Conservation (phyloP, 2,113 vertebrate species). For the Toxotes chatareus region DNA sequence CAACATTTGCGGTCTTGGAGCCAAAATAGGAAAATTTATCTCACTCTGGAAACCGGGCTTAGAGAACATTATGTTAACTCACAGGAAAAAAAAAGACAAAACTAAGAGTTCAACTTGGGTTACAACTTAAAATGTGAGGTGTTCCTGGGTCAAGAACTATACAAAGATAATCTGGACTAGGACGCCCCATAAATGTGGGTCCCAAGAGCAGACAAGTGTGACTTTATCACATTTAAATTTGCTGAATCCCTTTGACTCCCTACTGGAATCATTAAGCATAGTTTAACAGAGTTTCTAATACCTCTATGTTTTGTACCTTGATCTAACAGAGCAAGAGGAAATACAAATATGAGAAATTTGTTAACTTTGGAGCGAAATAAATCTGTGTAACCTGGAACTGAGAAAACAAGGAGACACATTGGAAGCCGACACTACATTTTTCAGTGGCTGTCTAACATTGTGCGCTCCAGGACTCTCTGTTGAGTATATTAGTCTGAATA, state of each 20-base stretch:
- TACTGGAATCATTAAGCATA: too few relatives aligned
- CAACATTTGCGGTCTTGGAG: constrained; percentile 28
- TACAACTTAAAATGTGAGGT: constrained; percentile 12
- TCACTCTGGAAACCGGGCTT: constrained; percentile 30
- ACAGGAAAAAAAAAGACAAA: constrained; percentile 3
- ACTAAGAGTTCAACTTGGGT: constrained; percentile 21
- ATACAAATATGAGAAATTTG: too few relatives aligned
- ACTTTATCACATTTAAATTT: not conserved
- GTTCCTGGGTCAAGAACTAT: not conserved
- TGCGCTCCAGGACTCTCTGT: not conserved
- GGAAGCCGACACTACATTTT: not conserved
- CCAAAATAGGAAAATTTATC: constrained; percentile 48
- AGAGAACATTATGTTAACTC: constrained; percentile 22
- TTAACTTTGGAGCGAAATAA: too few relatives aligned
- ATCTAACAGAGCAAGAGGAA: not conserved
- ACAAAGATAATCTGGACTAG: not conserved
- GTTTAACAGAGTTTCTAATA: too few relatives aligned
- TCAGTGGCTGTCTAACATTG: not conserved
- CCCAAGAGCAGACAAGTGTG: not conserved
- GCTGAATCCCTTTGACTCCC: too few relatives aligned
- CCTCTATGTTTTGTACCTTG: too few relatives aligned
- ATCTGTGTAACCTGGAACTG: too few relatives aligned
- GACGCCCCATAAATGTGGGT: not conserved
- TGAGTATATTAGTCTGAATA: not conserved
- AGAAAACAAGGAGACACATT: not conserved